Base-by-base conservation (phyloP, 92 coral and sea anemone species). In the Phymanthus crucifer region DNA sequence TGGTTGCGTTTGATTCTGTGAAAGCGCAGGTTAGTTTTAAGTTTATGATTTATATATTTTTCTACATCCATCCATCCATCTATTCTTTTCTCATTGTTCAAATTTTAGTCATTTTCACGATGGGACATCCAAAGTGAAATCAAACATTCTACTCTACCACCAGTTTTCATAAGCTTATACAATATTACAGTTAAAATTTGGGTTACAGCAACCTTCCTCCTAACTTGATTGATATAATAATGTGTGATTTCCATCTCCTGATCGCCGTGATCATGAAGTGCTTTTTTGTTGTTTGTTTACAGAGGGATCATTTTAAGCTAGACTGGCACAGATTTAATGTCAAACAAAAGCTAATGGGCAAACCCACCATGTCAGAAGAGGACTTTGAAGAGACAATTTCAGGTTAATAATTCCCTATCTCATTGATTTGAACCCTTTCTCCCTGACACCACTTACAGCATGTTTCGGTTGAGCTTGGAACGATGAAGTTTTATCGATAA, bases 301-400 rank as follows among this genome's bases (percentile, higher is more conserved):
- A 95, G 99, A 95, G 99, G 83, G 96, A 91, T 24, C 99, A 95
- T 84, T 95, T 95, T 78, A 95, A 91, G 75, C 85, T 95, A 35
- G 99, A 95, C 76, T 95, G 99, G 99, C 99, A 95, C 76, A 83
- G 94, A 34, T 95, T 79, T 79, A 95, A 95, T 80, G 80, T 95
- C 69, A 95, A 93, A 71, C 99, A 89, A 79, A 89, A 75, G 79
- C 75, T 92, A 26, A 74, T 89, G 82, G 86, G 75, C 64, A 93
- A 92, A 81, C 86, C 91, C 40, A 54, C 78, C 54, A 78, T 93
- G 14, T 57, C 88, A 36, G 99, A 95, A 68, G 95, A 87, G 36
- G 92, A 86, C 48, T 95, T 95, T 83, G 99, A 95, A 74, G 96
- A 95, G 70, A 90, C 96, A 0, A 87, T 94, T 54, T 86, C 97